Percentiles rank a stretch among this genome's conserved stretches.
Conservation (phyloP, 2,113 vertebrate species). For the Laterallus jamaicensis region DNA sequence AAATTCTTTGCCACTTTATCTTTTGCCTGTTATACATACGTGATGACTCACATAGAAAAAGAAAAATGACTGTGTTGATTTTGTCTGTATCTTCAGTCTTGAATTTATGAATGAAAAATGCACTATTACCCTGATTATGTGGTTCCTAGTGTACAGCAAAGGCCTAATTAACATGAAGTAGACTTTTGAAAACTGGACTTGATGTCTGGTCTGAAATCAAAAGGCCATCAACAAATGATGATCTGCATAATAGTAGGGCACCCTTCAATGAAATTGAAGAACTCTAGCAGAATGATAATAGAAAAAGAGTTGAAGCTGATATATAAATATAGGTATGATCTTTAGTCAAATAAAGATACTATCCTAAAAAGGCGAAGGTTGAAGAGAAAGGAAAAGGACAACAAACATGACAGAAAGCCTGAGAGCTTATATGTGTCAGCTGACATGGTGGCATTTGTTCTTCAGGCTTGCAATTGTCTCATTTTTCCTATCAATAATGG, state of each 20-base stretch:
- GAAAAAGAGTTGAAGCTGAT: background rate
- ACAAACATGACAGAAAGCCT: background rate
- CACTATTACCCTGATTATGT: background rate
- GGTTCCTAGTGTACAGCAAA: background rate
- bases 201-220: background rate
- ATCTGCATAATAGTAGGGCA: fast-evolving
- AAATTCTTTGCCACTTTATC: background rate
- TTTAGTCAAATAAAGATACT: background rate
- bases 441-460: background rate
- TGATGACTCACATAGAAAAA: background rate
- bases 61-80: background rate
- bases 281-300: background rate
- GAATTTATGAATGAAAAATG: background rate
- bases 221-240: background rate
- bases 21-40: background rate
- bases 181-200: background rate
- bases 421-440: background rate
- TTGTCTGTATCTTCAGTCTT: background rate
- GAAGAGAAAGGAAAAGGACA: background rate
- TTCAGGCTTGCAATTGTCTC: background rate
- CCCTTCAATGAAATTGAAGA: background rate
- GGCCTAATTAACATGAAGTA: background rate
- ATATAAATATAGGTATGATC: background rate
- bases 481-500: background rate
- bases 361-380: background rate